phyloP scores from a whole-genome alignment of 2,797 vertebrate genomes.

The Percopsis omiscomaycus region DNA sequence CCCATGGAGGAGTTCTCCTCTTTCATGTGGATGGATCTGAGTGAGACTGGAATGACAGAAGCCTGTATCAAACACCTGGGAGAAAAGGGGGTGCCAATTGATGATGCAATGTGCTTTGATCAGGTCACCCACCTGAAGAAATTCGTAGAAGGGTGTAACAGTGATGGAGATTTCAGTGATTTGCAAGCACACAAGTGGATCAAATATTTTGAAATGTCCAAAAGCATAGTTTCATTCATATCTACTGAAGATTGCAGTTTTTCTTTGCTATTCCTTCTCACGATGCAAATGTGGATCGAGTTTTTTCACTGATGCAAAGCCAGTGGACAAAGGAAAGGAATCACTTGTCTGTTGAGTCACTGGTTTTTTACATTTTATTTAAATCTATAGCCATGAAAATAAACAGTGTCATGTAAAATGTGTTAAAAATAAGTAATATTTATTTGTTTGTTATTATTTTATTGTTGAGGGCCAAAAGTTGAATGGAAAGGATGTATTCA shows the following conservation, averaged over 20 bases:
- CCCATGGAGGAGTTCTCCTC: too few species aligned
- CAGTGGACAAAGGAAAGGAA: slow-evolving; percentile 31
- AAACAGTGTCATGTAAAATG: slow-evolving; percentile 5
- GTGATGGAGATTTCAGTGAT: background rate
- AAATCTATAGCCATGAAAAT: background rate
- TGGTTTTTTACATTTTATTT: background rate
- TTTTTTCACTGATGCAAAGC: slow-evolving; percentile 32
- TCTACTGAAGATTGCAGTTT: slow-evolving; percentile 17
- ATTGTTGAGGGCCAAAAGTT: slow-evolving; percentile 3
- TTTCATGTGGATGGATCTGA: too few species aligned
- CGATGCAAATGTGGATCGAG: slow-evolving; percentile 25
- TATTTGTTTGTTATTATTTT: slow-evolving; percentile 1
- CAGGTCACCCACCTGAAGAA: slow-evolving; percentile 41
- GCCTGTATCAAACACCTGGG: slow-evolving; percentile 25
- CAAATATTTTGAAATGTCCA: too few species aligned
- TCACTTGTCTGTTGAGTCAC: slow-evolving; percentile 4
- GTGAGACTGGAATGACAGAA: slow-evolving; percentile 27
- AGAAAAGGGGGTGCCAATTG: slow-evolving; percentile 26
- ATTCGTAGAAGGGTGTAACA: slow-evolving; percentile 29
- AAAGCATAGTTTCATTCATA: background rate
- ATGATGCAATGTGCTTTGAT: slow-evolving; percentile 37
- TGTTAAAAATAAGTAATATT: background rate
- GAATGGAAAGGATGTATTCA: background rate
- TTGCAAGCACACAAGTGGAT: too few species aligned
- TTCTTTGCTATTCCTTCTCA: slow-evolving; percentile 18